phyloP scores from a whole-genome alignment of 1,140 invertebrate genomes.

The Mycetomoellerius zeteki region DNA sequence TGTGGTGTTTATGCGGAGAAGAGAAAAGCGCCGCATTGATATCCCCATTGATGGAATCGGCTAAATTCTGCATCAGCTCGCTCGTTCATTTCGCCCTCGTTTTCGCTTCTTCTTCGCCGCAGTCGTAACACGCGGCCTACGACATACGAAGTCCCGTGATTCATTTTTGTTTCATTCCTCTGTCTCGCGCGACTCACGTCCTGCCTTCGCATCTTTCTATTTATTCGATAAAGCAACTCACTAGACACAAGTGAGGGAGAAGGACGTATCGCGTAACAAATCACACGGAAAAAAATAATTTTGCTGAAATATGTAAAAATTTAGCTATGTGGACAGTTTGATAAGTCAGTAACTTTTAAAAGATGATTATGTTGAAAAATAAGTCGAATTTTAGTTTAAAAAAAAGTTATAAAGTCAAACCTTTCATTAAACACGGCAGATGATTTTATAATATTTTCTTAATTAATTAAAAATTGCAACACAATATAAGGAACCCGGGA shows the following conservation, averaged over 20 bases:
- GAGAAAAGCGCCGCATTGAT: slow-evolving; percentile 41
- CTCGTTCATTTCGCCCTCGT: slow-evolving; percentile 26
- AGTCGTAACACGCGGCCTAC: slow-evolving; percentile 17
- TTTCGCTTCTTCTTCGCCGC: slow-evolving; percentile 4
- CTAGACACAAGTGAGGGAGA: not conserved
- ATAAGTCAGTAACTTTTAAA: too few relatives aligned
- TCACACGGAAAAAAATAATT: too few relatives aligned
- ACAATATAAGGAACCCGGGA: not conserved
- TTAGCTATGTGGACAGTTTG: too few relatives aligned
- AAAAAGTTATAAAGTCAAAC: too few relatives aligned
- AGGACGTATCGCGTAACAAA: not conserved
- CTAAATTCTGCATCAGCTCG: slow-evolving; percentile 1
- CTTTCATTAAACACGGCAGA: not conserved
- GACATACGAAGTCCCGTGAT: slow-evolving; percentile 54
- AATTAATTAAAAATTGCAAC: not conserved
- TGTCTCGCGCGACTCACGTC: slow-evolving; percentile 32
- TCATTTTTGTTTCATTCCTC: slow-evolving; percentile 76
- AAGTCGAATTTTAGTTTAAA: too few relatives aligned
- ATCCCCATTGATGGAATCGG: slow-evolving; percentile 57
- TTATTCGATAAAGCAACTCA: not conserved
- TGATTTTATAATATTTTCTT: not conserved
- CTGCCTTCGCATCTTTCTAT: not conserved
- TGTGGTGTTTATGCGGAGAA: slow-evolving; percentile 46
- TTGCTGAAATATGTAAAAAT: too few relatives aligned
- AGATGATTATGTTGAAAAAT: too few relatives aligned